phyloP scores from a whole-genome alignment of 2,113 vertebrate genomes.

The Martes martes region DNA sequence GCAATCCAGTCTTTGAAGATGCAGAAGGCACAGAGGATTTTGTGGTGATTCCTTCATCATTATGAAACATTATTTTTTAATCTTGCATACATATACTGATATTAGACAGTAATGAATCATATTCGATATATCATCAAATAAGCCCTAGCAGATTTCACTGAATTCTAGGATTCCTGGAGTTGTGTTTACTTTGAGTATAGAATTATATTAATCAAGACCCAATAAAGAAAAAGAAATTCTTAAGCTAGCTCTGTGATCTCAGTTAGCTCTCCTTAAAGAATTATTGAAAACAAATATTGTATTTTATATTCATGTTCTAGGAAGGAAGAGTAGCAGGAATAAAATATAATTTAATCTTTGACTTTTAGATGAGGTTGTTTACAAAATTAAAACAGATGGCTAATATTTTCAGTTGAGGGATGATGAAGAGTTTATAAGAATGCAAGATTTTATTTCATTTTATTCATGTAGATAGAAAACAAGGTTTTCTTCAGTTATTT shows the following conservation, averaged over 20 bases:
- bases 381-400: conserved; percentile 53
- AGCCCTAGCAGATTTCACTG: neutral
- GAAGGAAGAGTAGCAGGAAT: neutral
- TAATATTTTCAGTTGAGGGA: neutral
- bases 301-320: conserved; percentile 4
- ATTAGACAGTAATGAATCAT: neutral
- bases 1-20: neutral
- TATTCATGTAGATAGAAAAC: neutral
- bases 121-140: neutral
- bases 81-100: neutral
- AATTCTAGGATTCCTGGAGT: neutral
- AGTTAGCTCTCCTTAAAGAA: neutral
- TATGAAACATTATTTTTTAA: neutral
- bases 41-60: neutral
- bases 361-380: conserved; percentile 2
- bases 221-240: neutral
- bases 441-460: conserved; percentile 12
- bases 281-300: neutral
- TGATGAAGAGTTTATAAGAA: neutral
- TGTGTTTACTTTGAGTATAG: neutral
- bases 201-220: neutral
- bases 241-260: neutral
- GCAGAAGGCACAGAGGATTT: neutral
- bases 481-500: conserved; percentile 6
- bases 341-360: conserved; percentile 5